A percentile compares a stretch with the other conserved stretches of the same genome.
phyloP scores from a whole-genome alignment of 2,797 vertebrate genomes.

The Malurus leucopterus region DNA sequence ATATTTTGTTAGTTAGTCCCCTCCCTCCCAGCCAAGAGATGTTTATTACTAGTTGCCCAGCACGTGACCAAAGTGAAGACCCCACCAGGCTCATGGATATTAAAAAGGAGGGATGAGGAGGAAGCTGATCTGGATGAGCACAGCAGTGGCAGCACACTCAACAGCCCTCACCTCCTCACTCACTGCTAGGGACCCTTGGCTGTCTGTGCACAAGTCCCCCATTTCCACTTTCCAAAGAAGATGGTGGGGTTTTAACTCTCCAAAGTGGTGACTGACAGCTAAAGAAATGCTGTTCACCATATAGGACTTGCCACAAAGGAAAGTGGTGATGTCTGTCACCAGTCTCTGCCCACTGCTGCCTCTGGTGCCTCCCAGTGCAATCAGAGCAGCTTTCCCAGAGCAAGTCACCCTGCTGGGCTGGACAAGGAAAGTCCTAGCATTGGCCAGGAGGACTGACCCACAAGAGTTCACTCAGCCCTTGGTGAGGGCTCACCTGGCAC shows the following conservation, averaged over 20 bases:
- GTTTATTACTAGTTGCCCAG: background rate
- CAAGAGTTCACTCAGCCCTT: background rate
- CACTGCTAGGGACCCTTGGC: background rate
- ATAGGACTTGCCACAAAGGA: background rate
- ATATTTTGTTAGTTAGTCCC: background rate
- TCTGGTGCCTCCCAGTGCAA: background rate
- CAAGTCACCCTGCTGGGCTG: background rate
- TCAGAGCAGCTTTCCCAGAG: background rate
- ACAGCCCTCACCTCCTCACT: background rate
- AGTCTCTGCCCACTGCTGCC: background rate
- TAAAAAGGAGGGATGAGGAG: background rate
- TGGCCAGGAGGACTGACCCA: background rate
- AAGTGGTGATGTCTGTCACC: background rate
- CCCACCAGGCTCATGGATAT: background rate
- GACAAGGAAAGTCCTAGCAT: background rate
- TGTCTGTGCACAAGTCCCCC: background rate
- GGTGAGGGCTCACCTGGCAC: background rate
- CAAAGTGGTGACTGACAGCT: background rate
- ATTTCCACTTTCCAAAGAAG: background rate
- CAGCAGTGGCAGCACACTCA: background rate
- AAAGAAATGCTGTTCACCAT: background rate
- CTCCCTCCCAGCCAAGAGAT: background rate
- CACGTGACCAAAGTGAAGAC: background rate
- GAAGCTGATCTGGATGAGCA: background rate
- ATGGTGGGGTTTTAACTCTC: background rate